Base-by-base conservation (phyloP, 2,888 invertebrate genomes). In the Pseudococcus viburni region DNA sequence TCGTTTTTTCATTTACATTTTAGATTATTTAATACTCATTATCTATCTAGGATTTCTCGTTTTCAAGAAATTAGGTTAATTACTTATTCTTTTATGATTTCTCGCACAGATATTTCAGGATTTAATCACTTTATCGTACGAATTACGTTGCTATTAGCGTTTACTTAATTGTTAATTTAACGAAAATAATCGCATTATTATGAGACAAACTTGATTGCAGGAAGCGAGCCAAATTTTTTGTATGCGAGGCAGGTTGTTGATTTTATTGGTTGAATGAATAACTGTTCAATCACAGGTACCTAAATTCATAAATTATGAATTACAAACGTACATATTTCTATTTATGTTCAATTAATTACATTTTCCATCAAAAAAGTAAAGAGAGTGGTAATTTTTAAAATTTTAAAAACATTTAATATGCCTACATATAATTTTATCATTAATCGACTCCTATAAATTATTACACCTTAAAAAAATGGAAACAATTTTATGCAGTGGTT, bases 51-150 rank as follows among this genome's bases (percentile, higher is more conserved):
- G 42, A 80, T 80, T 80, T 80, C 42, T 80, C 80, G 42, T 80
- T 80, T 80, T 39, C 42, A 42, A 80, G 80, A 80, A 80, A 80
- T 80, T 80, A 80, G 80, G 80, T 80, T 80, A 80, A 80, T 80
- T 80, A 80, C 80, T 80, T 80, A 80, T 80, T 42, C 42, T 80
- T 42, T 42, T 59, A 80, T 46, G 39, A 80, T 80, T 12, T 80
- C n/a, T 46, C 42, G 42, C 17, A 33, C 80, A 42, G 80, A 80
- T 80, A 80, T 80, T 46, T 80, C 42, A 33, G 80, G 42, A 42
- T 42, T n/a, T 39, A 39, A 80, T 42, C 17, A 42, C 22, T 80
- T 80, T 80, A 80, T 80, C 42, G 80, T 11, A 80, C 8, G 42
- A 80, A 42, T 80, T 80, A 80, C 73, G 59, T 26, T 26, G 22